These are phyloP conservation scores for Taphrorychus bicolor DNA, from an alignment of 2,888 invertebrate genomes.

Conservation along the genomic window DNA sequence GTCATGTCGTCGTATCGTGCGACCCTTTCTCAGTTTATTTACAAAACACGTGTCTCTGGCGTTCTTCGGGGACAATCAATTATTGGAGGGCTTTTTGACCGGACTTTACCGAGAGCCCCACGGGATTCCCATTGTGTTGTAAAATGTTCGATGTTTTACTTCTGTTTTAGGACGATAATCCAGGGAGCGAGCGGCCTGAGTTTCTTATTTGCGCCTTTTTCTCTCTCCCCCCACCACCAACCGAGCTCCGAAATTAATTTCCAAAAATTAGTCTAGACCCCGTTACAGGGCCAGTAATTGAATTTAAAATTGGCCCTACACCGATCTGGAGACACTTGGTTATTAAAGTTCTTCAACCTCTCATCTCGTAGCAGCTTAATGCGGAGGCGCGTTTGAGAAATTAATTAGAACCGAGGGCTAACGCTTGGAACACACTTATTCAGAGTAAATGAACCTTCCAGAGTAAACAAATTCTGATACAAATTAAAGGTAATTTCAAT, in stretches of 20 bases:
- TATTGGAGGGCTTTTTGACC: slow-evolving; percentile 18
- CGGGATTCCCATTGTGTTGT: slow-evolving; percentile 3
- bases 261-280: slow-evolving; percentile 21
- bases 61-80: slow-evolving; percentile 25
- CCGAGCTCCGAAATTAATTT: slow-evolving; percentile 4
- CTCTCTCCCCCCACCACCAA: slow-evolving; percentile 2
- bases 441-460: not conserved
- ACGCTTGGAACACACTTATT: not conserved
- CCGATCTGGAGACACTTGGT: slow-evolving; percentile 25
- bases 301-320: slow-evolving; percentile 29
- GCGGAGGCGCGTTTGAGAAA: slow-evolving; percentile 21
- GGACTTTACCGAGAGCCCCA: not conserved
- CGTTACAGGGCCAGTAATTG: slow-evolving; percentile 24
- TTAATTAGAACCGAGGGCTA: slow-evolving; percentile 21
- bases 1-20: not conserved
- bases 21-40: slow-evolving; percentile 7
- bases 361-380: slow-evolving; percentile 17
- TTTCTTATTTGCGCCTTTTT: not conserved
- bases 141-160: slow-evolving; percentile 1
- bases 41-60: slow-evolving; percentile 24
- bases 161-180: slow-evolving; percentile 1
- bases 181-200: too few relatives aligned
- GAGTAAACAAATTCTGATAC: not conserved
- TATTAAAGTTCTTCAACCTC: slow-evolving; percentile 27
- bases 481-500: not conserved